These are phyloP conservation scores for Netelia virgata DNA, from an alignment of 2,888 invertebrate species.

Conservation along the genomic window DNA sequence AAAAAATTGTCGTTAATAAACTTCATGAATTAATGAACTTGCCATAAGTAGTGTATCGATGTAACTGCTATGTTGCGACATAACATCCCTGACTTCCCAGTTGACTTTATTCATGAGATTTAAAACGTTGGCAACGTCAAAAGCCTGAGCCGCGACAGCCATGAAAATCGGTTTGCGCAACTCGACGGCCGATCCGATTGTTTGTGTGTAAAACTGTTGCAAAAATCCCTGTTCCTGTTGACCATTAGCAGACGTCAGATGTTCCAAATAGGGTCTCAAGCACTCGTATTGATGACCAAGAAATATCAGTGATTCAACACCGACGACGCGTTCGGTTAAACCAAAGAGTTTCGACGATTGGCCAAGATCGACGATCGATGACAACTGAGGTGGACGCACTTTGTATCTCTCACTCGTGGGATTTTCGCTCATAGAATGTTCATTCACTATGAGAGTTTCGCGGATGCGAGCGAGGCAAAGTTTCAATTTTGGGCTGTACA, in stretches of 20 bases:
- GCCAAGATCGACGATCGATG: conserved; percentile 89
- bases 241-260: conserved; percentile 88
- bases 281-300: conserved; percentile 94
- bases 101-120: conserved; percentile 96
- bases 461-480: conserved; percentile 92
- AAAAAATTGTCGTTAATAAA: not conserved
- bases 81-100: conserved; percentile 98
- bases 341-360: conserved; percentile 92
- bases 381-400: conserved; percentile 86
- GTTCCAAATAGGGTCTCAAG: conserved; percentile 94
- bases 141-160: conserved; percentile 92
- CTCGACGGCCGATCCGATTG: conserved; percentile 90
- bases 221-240: conserved; percentile 89
- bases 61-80: conserved; percentile 96
- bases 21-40: conserved; percentile 73
- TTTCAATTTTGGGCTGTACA: conserved; percentile 90
- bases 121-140: conserved; percentile 92
- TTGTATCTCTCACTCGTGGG: conserved; percentile 83
- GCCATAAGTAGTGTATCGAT: conserved; percentile 91
- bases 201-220: conserved; percentile 91
- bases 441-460: conserved; percentile 88
- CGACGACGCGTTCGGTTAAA: conserved; percentile 94
- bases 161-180: conserved; percentile 94
- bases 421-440: conserved; percentile 79
- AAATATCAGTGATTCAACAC: conserved; percentile 96